Evolutionary conservation across 2,113 vertebrate genomes (phyloP).

Genomic region (Cynopterus brachyotis): DNA sequence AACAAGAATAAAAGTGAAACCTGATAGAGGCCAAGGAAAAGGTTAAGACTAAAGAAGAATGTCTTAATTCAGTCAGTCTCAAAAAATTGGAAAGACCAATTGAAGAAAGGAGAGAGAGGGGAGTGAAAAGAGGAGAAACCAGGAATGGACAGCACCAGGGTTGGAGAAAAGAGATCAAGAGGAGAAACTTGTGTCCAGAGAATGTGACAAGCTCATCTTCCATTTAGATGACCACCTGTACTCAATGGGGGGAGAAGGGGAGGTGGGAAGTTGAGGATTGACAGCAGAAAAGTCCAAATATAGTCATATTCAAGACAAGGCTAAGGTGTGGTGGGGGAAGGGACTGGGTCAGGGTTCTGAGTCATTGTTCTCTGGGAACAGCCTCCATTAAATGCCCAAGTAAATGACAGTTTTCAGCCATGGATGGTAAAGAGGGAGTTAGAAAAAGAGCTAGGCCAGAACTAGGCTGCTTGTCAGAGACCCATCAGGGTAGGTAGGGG

Average conservation of each 20-base stretch:
- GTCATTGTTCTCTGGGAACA: neutral
- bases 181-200: neutral
- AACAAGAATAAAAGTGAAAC: neutral
- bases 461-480: neutral
- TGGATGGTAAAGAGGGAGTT: neutral
- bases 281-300: neutral
- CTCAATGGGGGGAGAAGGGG: neutral
- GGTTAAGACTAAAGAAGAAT: neutral
- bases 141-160: neutral
- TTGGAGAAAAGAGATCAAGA: neutral
- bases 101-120: neutral
- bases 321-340: neutral
- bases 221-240: neutral
- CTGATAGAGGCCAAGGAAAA: neutral
- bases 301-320: neutral
- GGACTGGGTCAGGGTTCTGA: neutral
- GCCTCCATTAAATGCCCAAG: neutral
- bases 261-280: neutral
- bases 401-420: neutral
- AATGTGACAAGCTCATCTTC: neutral
- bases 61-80: neutral
- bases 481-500: neutral
- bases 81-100: neutral
- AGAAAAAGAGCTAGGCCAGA: neutral
- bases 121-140: neutral